These are phyloP conservation scores for Calvadosia cruxmelitensis DNA, from an alignment of 30 jellyfish, hydroid and myxozoan species.

Conservation along the genomic window DNA sequence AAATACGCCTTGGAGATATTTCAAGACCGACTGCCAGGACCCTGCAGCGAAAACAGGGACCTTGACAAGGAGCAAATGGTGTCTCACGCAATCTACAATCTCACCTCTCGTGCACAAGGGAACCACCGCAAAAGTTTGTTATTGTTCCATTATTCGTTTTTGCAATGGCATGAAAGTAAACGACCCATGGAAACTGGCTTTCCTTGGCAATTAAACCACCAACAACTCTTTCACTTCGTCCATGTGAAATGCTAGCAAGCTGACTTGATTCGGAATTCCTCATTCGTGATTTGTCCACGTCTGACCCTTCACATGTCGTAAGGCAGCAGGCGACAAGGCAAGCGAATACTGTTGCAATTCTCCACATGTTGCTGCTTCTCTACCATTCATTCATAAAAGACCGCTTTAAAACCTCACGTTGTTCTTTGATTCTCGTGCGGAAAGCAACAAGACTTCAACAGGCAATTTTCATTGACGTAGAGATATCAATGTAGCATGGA, in stretches of 20 bases:
- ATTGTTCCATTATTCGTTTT: conserved; percentile 51
- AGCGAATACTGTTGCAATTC: neutral
- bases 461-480: too few relatives aligned
- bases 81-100: too few relatives aligned
- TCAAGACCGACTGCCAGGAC: too few relatives aligned
- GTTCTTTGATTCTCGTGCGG: too few relatives aligned
- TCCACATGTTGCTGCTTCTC: neutral
- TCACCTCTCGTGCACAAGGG: conserved; percentile 60
- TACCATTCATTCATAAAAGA: neutral
- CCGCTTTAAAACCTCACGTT: neutral
- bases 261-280: neutral
- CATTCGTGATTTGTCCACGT: too few relatives aligned
- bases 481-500: too few relatives aligned
- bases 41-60: too few relatives aligned
- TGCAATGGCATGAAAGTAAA: conserved; percentile 65
- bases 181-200: conserved; percentile 67
- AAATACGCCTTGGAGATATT: too few relatives aligned
- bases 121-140: conserved; percentile 76
- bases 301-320: neutral
- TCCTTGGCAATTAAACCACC: conserved; percentile 63
- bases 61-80: too few relatives aligned
- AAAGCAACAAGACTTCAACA: too few relatives aligned
- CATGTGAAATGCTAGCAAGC: too few relatives aligned
- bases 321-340: neutral
- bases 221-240: conserved; percentile 48